These are phyloP conservation scores for Trichonephila inaurata DNA, from an alignment of 1,140 invertebrate genomes.

Conservation along the genomic window DNA sequence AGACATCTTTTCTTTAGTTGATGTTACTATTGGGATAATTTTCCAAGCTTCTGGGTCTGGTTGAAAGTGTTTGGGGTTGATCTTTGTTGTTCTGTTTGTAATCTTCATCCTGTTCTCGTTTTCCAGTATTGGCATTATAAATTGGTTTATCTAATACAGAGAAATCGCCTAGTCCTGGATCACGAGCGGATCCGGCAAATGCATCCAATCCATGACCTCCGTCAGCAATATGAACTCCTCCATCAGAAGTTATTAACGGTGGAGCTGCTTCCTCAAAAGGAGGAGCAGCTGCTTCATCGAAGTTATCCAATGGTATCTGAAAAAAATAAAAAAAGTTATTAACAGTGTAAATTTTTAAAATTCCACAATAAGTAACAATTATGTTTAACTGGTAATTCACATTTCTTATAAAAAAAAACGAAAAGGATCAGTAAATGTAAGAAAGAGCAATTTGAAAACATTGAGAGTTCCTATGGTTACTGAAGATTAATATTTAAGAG, in stretches of 20 bases:
- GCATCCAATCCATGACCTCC: constrained; percentile 74
- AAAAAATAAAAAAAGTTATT: background rate
- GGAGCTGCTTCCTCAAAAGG: constrained; percentile 78
- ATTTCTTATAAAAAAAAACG: too few relatives aligned
- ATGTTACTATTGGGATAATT: constrained; percentile 53
- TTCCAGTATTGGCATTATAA: constrained; percentile 64
- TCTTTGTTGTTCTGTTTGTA: constrained; percentile 44
- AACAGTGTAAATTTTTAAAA: too few relatives aligned
- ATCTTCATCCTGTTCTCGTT: constrained; percentile 46
- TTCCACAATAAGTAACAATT: too few relatives aligned
- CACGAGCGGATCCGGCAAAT: constrained; percentile 26
- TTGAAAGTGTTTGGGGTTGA: background rate
- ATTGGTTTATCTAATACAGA: constrained; percentile 58
- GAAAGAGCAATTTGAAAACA: too few relatives aligned
- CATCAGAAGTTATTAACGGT: constrained; percentile 78
- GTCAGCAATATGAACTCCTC: constrained; percentile 78
- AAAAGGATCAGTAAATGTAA: too few relatives aligned
- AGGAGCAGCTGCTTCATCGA: constrained; percentile 77
- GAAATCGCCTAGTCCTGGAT: constrained; percentile 62
- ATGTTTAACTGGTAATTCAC: too few relatives aligned
- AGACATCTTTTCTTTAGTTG: constrained; percentile 66
- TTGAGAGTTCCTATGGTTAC: too few relatives aligned
- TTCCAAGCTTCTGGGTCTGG: constrained; percentile 60
- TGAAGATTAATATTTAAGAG: too few relatives aligned
- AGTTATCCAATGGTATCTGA: constrained; percentile 65